Percentiles rank a stretch among this genome's conserved stretches.
These are phyloP conservation scores for Noctua pronuba DNA, from an alignment of 2,888 invertebrate genomes.

Conservation along the genomic window DNA sequence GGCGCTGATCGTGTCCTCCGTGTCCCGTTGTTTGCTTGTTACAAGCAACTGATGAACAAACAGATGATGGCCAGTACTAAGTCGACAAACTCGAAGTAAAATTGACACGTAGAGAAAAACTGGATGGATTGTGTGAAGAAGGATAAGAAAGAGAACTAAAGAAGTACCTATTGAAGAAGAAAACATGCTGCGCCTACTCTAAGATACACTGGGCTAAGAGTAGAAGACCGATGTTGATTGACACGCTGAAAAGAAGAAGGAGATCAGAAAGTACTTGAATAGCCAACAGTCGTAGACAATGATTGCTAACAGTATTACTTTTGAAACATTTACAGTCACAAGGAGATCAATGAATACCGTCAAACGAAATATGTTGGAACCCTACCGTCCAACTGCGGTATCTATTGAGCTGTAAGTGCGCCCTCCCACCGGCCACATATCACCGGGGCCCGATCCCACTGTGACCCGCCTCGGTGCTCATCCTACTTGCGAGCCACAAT, in stretches of 20 bases:
- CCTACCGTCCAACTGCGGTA: background rate
- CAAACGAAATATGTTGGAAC: slow-evolving; percentile 5
- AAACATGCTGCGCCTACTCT: too few species aligned
- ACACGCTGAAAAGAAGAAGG: background rate
- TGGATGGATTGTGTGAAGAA: background rate
- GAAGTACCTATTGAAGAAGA: too few species aligned
- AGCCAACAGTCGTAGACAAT: background rate
- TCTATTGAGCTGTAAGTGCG: background rate
- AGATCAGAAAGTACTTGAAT: background rate
- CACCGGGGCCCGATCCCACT: background rate
- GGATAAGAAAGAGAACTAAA: background rate
- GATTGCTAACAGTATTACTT: background rate
- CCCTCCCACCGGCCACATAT: background rate
- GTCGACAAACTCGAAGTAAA: background rate
- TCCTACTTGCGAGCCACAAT: background rate
- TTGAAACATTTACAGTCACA: background rate
- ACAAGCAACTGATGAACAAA: background rate
- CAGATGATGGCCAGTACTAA: background rate
- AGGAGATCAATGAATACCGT: too few species aligned
- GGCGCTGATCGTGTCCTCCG: background rate
- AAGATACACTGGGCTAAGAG: background rate
- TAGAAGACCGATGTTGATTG: background rate
- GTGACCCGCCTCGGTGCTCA: background rate
- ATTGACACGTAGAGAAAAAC: background rate
- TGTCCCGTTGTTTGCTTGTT: background rate